Conservation (phyloP, 2,797 vertebrate genomes). For the Naso thynnoides region DNA sequence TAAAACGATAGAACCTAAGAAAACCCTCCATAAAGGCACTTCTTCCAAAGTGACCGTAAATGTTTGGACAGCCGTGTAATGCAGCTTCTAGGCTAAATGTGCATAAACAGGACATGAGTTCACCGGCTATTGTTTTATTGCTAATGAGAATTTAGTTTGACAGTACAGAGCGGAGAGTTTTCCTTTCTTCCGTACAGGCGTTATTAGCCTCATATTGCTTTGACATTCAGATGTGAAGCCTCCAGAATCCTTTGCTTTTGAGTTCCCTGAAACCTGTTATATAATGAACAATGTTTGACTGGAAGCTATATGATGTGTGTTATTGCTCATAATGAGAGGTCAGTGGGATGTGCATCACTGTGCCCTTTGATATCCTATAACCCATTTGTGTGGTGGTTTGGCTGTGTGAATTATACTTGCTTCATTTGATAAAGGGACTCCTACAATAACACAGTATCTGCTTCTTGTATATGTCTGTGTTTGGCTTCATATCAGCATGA, state of each 20-base stretch:
- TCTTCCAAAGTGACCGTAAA: slow-evolving; percentile 82
- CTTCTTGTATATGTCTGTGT: slow-evolving; percentile 51
- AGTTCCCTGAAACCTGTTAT: slow-evolving; percentile 79
- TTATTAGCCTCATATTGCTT: slow-evolving; percentile 73
- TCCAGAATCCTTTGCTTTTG: slow-evolving; percentile 44
- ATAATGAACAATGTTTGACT: slow-evolving; percentile 71
- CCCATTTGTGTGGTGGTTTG: slow-evolving; percentile 55
- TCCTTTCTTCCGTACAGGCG: slow-evolving; percentile 51
- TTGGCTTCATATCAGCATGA: slow-evolving; percentile 62
- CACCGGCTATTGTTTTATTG: slow-evolving; percentile 76
- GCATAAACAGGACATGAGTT: slow-evolving; percentile 61
- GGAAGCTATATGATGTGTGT: slow-evolving; percentile 71
- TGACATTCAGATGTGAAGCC: slow-evolving; percentile 65
- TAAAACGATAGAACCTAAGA: slow-evolving; percentile 70
- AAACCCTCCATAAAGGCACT: slow-evolving; percentile 83
- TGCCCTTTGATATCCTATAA: slow-evolving; percentile 52
- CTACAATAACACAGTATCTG: slow-evolving; percentile 31
- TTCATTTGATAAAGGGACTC: slow-evolving; percentile 62
- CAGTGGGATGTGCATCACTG: slow-evolving; percentile 57
- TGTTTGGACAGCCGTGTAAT: slow-evolving; percentile 70
- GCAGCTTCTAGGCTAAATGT: slow-evolving; percentile 68
- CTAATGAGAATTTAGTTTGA: slow-evolving; percentile 70
- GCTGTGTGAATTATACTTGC: slow-evolving; percentile 52
- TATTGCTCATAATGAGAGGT: slow-evolving; percentile 79
- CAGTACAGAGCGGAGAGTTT: slow-evolving; percentile 56